Evolutionary conservation across 2,888 invertebrate species (phyloP).

Genomic region (Zootermopsis nevadensis): DNA sequence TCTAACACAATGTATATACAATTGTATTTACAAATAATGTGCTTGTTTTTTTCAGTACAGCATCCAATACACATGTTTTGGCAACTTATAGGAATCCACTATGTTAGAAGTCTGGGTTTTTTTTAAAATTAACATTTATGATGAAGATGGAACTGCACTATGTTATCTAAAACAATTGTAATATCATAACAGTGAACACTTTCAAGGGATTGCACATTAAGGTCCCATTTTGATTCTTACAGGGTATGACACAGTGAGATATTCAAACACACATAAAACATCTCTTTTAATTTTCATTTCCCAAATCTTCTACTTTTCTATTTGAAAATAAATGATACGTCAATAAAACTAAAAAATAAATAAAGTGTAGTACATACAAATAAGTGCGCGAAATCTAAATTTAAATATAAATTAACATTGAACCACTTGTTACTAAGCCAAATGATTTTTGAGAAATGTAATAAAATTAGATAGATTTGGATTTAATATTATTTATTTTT

Average conservation of each 20-base stretch:
- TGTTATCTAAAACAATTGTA: neutral
- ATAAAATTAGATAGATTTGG: neutral
- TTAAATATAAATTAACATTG: constrained; percentile 1
- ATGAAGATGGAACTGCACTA: neutral
- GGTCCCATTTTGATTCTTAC: constrained; percentile 27
- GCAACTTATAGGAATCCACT: neutral
- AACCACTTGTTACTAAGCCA: neutral
- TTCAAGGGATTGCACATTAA: constrained; percentile 15
- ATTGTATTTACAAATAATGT: constrained; percentile 23
- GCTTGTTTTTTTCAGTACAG: neutral
- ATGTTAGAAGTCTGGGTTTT: neutral
- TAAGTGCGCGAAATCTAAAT: neutral
- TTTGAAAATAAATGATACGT: constrained; percentile 1
- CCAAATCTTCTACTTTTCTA: neutral
- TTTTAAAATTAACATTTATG: neutral
- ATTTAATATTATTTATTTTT: neutral
- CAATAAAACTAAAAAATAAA: neutral
- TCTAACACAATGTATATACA: constrained; percentile 1
- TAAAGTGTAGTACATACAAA: neutral
- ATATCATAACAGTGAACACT: neutral
- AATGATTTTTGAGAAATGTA: neutral
- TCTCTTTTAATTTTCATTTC: constrained; percentile 16
- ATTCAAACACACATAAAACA: constrained; percentile 15
- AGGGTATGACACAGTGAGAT: neutral
- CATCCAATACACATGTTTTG: neutral